Base-by-base conservation (phyloP, 2,888 invertebrate species). In the Salpingus planirostris region DNA sequence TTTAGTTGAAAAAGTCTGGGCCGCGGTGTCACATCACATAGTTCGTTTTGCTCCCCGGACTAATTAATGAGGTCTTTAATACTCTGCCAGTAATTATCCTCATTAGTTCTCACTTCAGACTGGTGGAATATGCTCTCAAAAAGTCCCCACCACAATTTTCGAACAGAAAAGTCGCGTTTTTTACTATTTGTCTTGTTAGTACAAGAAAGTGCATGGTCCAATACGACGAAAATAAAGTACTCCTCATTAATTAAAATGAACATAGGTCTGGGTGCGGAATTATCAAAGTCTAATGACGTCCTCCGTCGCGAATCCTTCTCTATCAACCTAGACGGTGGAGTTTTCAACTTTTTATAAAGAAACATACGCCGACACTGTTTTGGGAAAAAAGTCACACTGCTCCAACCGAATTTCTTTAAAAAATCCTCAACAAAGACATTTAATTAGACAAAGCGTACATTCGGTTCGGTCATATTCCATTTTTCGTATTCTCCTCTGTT, bases 191-290 rank as follows among this genome's bases (percentile, higher is more conserved):
- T 22, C 30, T 35, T 29, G 35, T 30, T 35, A 30, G 29, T 12
- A 35, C 25, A 29, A 30, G 26, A 15, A 21, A 30, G 24, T 29
- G 21, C 21, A 26, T 24, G 15, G 24, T 34, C 29, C 26, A 29
- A 29, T 29, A 18, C 29, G 14, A 28, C 13, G n/a, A 29, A 33
- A 33, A 25, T 28, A 34, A 34, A 34, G 21, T 27, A 35, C 18
- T 21, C 21, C 35, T 35, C 35, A 30, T 35, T 35, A 35, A 35
- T 35, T 35, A 35, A 29, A 35, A 35, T 27, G 35, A 34, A 29
- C 25, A 29, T 13, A 23, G 32, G 14, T 13, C 24, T 15, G 18
- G 29, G 21, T 24, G 15, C 12, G 29, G 12, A 30, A 21, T 23
- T 15, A 18, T 23, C 15, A 35, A 25, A 29, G 25, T 13, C 35